These are phyloP conservation scores for Drosophila longiperda DNA, from an alignment of 2,888 invertebrate species.

Conservation along the genomic window DNA sequence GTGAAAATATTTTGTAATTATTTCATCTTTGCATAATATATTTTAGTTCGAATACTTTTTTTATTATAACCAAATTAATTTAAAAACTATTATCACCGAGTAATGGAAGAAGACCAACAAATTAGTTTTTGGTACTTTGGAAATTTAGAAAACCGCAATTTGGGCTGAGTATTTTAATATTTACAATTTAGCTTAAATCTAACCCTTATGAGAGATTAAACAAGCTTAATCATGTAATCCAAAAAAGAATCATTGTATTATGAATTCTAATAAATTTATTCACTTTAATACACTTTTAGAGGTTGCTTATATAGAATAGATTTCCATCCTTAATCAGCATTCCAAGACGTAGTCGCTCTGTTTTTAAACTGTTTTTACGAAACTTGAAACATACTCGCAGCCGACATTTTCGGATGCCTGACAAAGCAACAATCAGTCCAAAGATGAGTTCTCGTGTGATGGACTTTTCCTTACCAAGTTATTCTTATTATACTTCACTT, in stretches of 20 bases:
- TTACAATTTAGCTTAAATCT: not conserved
- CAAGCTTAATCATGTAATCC: not conserved
- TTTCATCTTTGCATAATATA: not conserved
- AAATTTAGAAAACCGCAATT: not conserved
- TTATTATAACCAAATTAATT: not conserved
- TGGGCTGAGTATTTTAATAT: not conserved
- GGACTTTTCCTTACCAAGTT: not conserved
- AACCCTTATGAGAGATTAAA: not conserved
- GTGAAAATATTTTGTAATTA: not conserved
- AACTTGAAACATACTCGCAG: not conserved
- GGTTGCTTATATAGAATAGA: not conserved
- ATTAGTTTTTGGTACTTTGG: not conserved
- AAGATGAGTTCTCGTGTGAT: not conserved
- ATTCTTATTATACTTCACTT: not conserved
- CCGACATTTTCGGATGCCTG: not conserved
- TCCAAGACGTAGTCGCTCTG: not conserved
- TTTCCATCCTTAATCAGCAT: not conserved
- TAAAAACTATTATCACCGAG: not conserved
- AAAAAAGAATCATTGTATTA: not conserved
- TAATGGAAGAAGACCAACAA: not conserved
- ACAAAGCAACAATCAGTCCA: not conserved
- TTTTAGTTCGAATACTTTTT: not conserved
- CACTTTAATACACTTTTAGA: not conserved
- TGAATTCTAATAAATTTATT: not conserved
- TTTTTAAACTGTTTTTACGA: not conserved